phyloP scores from a whole-genome alignment of 53 echinoderm and acorn worm species.

The Astropecten irregularis region DNA sequence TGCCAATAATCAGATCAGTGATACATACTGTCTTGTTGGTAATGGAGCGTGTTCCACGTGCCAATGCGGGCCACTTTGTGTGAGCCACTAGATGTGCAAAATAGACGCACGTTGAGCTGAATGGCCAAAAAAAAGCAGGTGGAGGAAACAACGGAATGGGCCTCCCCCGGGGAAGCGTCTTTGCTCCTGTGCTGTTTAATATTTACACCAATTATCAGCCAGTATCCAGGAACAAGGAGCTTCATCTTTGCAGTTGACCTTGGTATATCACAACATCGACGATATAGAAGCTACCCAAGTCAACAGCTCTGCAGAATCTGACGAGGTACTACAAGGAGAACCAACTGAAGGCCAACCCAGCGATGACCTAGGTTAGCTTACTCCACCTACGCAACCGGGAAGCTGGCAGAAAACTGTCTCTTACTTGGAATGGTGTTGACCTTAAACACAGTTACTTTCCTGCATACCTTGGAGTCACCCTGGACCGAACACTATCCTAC shows the following conservation, averaged over 20 bases:
- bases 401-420: background rate
- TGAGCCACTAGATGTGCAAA: too few relatives aligned
- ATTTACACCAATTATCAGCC: background rate
- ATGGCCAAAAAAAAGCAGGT: too few relatives aligned
- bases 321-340: background rate
- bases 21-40: too few relatives aligned
- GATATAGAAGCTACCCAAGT: too few relatives aligned
- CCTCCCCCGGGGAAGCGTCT: background rate
- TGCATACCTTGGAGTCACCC: constrained; percentile 56
- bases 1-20: too few relatives aligned
- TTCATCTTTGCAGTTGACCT: background rate
- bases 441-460: constrained; percentile 25
- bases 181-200: background rate
- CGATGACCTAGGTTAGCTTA: background rate
- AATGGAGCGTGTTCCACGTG: too few relatives aligned
- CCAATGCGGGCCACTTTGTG: too few relatives aligned
- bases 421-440: background rate
- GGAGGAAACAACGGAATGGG: too few relatives aligned
- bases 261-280: too few relatives aligned
- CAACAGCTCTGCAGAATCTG: background rate
- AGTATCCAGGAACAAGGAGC: background rate
- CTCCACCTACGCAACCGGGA: background rate
- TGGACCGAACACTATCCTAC: constrained; percentile 16
- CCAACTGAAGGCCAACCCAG: background rate
- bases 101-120: too few relatives aligned